A percentile compares a stretch with the other conserved stretches of the same genome.
These are phyloP conservation scores for Xestia rhomboidea DNA, from an alignment of 2,888 invertebrate species.

Conservation along the genomic window DNA sequence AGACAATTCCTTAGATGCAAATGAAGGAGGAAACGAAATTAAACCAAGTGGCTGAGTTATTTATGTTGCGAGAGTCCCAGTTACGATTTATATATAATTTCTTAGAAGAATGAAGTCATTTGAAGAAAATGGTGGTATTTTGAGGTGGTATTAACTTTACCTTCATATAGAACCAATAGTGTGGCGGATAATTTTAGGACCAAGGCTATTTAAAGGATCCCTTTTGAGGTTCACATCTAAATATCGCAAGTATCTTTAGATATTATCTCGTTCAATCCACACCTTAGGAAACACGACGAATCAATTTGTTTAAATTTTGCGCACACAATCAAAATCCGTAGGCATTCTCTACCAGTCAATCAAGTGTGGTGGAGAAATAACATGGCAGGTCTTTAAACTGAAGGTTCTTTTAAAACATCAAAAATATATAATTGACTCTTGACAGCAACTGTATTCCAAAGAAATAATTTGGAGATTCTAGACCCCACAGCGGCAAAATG, in stretches of 20 bases:
- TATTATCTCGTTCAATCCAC: not conserved
- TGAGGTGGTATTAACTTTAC: not conserved
- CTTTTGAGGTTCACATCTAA: not conserved
- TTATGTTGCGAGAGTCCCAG: constrained; percentile 44
- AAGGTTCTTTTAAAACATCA: not conserved
- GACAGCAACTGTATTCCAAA: no score
- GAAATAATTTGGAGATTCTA: not conserved
- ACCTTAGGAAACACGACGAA: not conserved
- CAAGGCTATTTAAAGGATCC: not conserved
- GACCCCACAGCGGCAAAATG: not conserved
- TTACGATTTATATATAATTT: constrained; percentile 42
- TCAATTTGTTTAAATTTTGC: not conserved
- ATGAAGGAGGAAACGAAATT: constrained; percentile 58
- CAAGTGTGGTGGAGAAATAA: not conserved
- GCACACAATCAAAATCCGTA: not conserved
- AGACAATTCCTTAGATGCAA: constrained; percentile 63
- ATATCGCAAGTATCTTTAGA: not conserved
- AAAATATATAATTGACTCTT: not conserved
- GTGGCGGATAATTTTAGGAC: not conserved
- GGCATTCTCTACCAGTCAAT: not conserved
- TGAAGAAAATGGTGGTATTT: not conserved
- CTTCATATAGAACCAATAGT: not conserved
- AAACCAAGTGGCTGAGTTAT: constrained; percentile 58
- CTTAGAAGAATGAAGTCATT: constrained; percentile 7
- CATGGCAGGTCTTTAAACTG: not conserved